Base-by-base conservation (phyloP, 2,797 vertebrate species). In the Sebastes cheni region DNA sequence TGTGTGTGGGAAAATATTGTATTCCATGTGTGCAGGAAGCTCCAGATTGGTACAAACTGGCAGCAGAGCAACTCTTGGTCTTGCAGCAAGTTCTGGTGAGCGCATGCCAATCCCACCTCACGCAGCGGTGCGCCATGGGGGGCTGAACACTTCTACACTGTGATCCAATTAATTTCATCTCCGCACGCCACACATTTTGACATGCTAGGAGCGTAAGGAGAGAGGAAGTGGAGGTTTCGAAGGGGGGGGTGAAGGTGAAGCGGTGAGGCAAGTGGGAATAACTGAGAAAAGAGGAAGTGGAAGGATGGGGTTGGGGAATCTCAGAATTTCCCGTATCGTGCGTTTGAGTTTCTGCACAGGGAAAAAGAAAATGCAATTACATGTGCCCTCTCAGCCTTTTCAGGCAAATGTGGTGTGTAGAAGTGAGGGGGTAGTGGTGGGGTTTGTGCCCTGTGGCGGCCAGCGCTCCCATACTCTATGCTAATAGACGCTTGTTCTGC, bases 121-220 rank as follows among this genome's bases (percentile, higher is more conserved):
- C 73, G 81, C 86, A 86, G 81, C 82, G 80, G 82, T 9, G 60
- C 72, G 72, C 90, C 89, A 89, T 39, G 27, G 89, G 90, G 91
- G 86, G 87, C 81, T 81, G 90, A 91, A 91, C 89, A 84, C 90
- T 91, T 93, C 93, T 83, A 93, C 87, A 82, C 86, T 82, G 88
- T 80, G 91, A 95, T 92, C 93, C 95, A 95, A 95, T 95, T 96
- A 94, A 96, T 95, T 95, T 93, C 89, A 90, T 90, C 92, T 92
- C 86, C 67, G 77, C 93, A 89, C 81, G 65, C 90, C 86, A 86
- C 89, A 89, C 89, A 90, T 93, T 92, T 91, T 76, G 77, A 94
- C 92, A 94, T 87, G 92, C 94, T 90, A 92, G 88, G 72, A 89
- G 92, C 85, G 3, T 75, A 73, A 75, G 82, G 80, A 87, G 83